These are phyloP conservation scores for Pseudonaja textilis DNA, from an alignment of 2,113 vertebrate genomes.

Conservation along the genomic window DNA sequence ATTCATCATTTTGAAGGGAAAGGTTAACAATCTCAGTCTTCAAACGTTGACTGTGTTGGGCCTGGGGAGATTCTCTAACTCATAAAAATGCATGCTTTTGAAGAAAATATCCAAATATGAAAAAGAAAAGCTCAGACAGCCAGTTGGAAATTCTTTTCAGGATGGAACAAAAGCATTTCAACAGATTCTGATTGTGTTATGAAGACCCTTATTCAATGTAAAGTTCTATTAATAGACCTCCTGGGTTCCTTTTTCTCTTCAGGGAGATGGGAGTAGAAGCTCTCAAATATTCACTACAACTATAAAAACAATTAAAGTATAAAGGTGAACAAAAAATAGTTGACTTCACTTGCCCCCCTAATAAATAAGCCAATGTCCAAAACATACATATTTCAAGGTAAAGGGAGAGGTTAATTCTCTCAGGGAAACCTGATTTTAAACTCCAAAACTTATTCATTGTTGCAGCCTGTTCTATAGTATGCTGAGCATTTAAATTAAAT, in stretches of 20 bases:
- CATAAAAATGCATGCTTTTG: not conserved
- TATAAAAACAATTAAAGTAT: not conserved
- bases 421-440: not conserved
- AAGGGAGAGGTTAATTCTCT: not conserved
- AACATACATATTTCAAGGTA: not conserved
- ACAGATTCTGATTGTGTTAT: not conserved
- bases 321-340: not conserved
- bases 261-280: not conserved
- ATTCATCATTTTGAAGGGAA: constrained; percentile 6
- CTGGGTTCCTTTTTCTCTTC: not conserved
- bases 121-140: not conserved
- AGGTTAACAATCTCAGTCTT: constrained; percentile 10
- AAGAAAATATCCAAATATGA: not conserved
- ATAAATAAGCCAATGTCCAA: not conserved
- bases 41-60: not conserved
- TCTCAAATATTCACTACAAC: not conserved
- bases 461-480: not conserved
- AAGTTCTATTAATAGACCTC: not conserved
- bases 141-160: not conserved
- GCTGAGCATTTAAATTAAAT: not conserved
- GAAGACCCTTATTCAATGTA: not conserved
- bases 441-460: not conserved
- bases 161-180: not conserved
- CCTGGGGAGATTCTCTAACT: not conserved
- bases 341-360: not conserved